These are phyloP conservation scores for Parauchenoglanis punctatus DNA, from an alignment of 2,797 vertebrate species.

Conservation along the genomic window DNA sequence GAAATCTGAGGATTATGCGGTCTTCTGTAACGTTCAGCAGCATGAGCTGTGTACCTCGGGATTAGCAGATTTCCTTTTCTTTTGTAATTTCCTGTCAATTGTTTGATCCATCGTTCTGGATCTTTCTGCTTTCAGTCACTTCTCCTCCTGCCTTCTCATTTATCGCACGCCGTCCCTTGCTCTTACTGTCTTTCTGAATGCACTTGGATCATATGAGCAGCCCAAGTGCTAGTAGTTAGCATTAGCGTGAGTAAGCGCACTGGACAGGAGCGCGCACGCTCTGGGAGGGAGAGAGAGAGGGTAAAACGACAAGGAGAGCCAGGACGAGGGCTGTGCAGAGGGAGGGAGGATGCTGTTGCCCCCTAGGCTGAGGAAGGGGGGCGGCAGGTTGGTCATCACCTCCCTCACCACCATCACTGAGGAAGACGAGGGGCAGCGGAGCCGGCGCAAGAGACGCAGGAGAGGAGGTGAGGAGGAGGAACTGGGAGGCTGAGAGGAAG, in stretches of 20 bases:
- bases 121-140: constrained; percentile 1
- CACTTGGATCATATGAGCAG: constrained; percentile 69
- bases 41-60: constrained; percentile 1
- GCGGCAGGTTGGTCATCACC: constrained; percentile 78
- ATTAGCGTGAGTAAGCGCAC: constrained; percentile 55
- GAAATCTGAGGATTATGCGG: constrained; percentile 39
- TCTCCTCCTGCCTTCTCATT: background rate
- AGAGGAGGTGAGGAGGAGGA: constrained; percentile 69
- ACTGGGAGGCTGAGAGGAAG: constrained; percentile 2
- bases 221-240: constrained; percentile 69
- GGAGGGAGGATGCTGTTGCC: constrained; percentile 60
- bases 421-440: constrained; percentile 92
- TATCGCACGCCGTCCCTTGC: background rate
- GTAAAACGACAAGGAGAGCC: constrained; percentile 26
- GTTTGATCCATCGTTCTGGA: background rate
- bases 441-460: constrained; percentile 73
- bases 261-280: constrained; percentile 33
- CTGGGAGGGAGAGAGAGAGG: constrained; percentile 33
- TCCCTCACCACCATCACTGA: constrained; percentile 94
- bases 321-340: constrained; percentile 74
- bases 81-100: background rate
- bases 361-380: constrained; percentile 83
- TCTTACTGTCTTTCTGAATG: constrained; percentile 18
- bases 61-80: background rate
- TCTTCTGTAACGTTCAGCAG: constrained; percentile 25